A percentile compares a stretch with the other conserved stretches of the same genome.
Conservation (phyloP, 1,140 invertebrate species). For the Tenebrio molitor region DNA sequence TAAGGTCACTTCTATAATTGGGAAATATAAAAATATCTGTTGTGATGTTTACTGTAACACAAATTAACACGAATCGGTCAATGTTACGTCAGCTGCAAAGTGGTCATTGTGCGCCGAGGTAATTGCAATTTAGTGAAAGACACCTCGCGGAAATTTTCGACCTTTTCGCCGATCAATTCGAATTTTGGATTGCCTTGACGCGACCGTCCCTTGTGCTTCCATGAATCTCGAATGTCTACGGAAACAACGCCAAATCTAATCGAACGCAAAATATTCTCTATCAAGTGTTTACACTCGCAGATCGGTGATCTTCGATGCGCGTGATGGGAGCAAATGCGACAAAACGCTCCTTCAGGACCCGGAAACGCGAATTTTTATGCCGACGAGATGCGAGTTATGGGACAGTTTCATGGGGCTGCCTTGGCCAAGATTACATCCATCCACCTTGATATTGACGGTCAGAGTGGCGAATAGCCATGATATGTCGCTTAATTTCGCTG, state of each 20-base stretch:
- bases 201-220: too few relatives aligned
- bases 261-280: background rate
- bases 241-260: background rate
- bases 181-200: background rate
- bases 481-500: slow-evolving; percentile 19
- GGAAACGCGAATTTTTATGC: slow-evolving; percentile 17
- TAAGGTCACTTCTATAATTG: slow-evolving; percentile 30
- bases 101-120: slow-evolving; percentile 16
- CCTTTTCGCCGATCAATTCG: background rate
- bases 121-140: slow-evolving; percentile 36
- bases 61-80: background rate
- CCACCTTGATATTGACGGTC: slow-evolving; percentile 42
- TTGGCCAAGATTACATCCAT: slow-evolving; percentile 40
- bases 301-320: too few relatives aligned
- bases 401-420: slow-evolving; percentile 7
- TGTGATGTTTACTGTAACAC: slow-evolving; percentile 1
- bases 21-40: slow-evolving; percentile 2
- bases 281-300: too few relatives aligned
- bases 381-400: background rate
- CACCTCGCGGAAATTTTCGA: slow-evolving; percentile 19
- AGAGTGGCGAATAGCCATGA: slow-evolving; percentile 23
- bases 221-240: too few relatives aligned
- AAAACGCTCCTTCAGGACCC: too few relatives aligned
- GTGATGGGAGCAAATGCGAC: too few relatives aligned
- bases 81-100: slow-evolving; percentile 1